These are phyloP conservation scores for Drosophila dives DNA, from an alignment of 2,888 invertebrate species.

Conservation along the genomic window DNA sequence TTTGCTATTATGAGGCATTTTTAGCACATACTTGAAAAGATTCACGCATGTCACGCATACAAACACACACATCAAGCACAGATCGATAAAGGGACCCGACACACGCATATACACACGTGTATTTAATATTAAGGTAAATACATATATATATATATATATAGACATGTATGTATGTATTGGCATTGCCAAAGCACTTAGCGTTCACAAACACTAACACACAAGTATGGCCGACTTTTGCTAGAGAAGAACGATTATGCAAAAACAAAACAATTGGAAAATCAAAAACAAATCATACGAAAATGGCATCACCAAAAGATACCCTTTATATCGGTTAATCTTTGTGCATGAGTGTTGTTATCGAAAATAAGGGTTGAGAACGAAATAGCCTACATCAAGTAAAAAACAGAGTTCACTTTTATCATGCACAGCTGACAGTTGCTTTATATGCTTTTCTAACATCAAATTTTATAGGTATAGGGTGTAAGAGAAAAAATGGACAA, in stretches of 20 bases:
- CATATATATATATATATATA: not conserved
- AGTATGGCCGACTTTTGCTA: constrained; percentile 37
- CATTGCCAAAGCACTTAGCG: constrained; percentile 59
- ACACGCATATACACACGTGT: not conserved
- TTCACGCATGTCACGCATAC: constrained; percentile 8
- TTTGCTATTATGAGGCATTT: constrained; percentile 41
- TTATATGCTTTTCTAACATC: not conserved
- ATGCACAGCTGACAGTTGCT: not conserved
- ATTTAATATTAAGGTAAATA: constrained; percentile 1
- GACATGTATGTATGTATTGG: constrained; percentile 16
- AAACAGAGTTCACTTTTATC: not conserved
- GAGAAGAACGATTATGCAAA: constrained; percentile 66
- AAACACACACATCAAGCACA: not conserved
- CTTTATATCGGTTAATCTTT: not conserved
- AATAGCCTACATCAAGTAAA: not conserved
- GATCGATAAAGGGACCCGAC: constrained; percentile 25
- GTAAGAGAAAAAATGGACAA: constrained; percentile 26
- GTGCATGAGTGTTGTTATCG: not conserved
- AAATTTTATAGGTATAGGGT: constrained; percentile 20
- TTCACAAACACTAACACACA: constrained; percentile 49
- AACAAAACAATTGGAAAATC: constrained; percentile 61
- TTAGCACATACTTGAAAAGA: constrained; percentile 48
- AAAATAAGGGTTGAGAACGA: not conserved
- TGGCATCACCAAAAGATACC: not conserved
- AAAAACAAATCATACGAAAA: not conserved